Conservation (phyloP, 64 coral and sea anemone genomes). For the Montipora capricornis region DNA sequence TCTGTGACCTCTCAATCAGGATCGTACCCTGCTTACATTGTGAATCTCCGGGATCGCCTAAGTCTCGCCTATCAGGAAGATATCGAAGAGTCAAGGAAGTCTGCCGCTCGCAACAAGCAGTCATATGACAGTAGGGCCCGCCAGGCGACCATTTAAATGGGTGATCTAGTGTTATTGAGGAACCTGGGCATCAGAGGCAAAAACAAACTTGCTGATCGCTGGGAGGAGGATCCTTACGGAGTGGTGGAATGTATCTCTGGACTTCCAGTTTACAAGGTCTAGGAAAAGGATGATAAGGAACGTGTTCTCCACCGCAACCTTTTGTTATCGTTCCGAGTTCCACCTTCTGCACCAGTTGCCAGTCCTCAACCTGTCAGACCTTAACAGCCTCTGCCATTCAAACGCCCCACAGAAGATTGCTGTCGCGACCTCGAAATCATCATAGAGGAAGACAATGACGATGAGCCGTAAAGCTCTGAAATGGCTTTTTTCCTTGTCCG, state of each 20-base stretch:
- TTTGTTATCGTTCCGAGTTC: neutral
- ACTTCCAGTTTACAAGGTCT: neutral
- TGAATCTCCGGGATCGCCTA: conserved; percentile 6
- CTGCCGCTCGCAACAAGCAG: conserved; percentile 21
- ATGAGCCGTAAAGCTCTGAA: neutral
- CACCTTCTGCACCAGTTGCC: neutral
- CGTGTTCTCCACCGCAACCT: neutral
- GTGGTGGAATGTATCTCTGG: conserved; percentile 5
- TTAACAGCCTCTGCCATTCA: neutral
- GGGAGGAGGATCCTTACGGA: neutral
- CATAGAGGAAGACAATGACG: neutral
- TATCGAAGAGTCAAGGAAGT: neutral
- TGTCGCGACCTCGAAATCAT: neutral
- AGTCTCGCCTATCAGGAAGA: conserved; percentile 15
- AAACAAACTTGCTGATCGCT: conserved; percentile 21
- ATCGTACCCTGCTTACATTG: conserved; percentile 39
- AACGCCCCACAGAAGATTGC: neutral
- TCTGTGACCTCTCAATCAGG: conserved; percentile 7
- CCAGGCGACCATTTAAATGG: conserved; percentile 10
- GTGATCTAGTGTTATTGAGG: conserved; percentile 32
- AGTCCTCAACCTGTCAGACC: neutral
- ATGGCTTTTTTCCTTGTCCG: too few relatives aligned
- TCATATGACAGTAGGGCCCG: conserved; percentile 29
- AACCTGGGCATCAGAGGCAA: conserved; percentile 29
- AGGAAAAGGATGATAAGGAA: neutral